These are phyloP conservation scores for Margarornis squamiger DNA, from an alignment of 2,797 vertebrate genomes.

Conservation along the genomic window DNA sequence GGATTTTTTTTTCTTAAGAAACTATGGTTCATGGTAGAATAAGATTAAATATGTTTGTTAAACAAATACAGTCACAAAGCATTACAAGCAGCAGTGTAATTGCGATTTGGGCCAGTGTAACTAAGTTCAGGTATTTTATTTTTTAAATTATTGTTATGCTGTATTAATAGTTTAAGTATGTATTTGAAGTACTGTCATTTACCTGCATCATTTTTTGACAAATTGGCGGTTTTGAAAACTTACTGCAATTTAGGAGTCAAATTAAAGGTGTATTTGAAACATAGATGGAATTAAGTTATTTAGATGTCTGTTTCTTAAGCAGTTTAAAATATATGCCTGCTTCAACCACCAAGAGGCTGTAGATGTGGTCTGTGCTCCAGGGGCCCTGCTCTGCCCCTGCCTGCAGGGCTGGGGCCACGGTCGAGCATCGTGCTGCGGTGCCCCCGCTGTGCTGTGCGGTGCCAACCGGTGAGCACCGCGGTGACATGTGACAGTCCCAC, in stretches of 20 bases:
- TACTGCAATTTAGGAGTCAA: neutral
- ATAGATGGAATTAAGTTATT: neutral
- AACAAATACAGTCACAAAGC: neutral
- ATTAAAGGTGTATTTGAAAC: neutral
- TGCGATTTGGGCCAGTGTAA: neutral
- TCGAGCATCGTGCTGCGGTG: accelerated
- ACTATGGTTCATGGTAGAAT: neutral
- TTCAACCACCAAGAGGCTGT: neutral
- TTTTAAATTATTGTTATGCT: neutral
- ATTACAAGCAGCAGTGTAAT: neutral
- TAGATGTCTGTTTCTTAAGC: neutral
- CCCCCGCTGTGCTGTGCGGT: accelerated
- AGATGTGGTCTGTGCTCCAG: neutral
- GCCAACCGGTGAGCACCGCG: neutral
- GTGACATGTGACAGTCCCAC: neutral
- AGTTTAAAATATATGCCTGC: neutral
- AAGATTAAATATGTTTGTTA: neutral
- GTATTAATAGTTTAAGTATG: neutral
- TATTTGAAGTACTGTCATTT: neutral
- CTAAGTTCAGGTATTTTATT: neutral
- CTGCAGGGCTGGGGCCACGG: accelerated
- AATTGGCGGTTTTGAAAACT: neutral
- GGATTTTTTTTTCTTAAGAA: neutral
- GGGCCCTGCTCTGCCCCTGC: neutral
- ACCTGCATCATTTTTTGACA: neutral